phyloP scores from a whole-genome alignment of 2,888 invertebrate species.

The Buathra laborator region DNA sequence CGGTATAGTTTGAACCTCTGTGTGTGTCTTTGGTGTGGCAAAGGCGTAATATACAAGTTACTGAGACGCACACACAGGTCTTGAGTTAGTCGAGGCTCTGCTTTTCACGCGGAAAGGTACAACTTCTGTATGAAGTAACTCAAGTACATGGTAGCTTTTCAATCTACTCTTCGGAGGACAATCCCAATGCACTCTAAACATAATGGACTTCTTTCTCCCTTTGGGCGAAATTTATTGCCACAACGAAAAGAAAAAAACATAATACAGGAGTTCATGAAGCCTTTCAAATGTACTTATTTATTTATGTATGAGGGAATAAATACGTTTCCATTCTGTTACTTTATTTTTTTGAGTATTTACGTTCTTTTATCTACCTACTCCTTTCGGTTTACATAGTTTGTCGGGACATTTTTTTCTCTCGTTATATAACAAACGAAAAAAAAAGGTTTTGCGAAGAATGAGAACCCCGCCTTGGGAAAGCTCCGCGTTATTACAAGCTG shows the following conservation, averaged over 20 bases:
- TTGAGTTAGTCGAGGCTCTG: background rate
- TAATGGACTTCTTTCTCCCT: conserved; percentile 45
- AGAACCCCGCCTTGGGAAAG: background rate
- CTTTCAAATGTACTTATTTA: background rate
- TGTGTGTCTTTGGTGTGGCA: background rate
- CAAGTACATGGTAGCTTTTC: conserved; percentile 38
- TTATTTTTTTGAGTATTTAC: too few relatives aligned
- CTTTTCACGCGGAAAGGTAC: conserved; percentile 13
- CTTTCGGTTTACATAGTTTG: background rate
- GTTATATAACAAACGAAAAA: too few relatives aligned
- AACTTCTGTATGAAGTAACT: background rate
- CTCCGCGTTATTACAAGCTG: conserved; percentile 8
- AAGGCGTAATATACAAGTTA: background rate
- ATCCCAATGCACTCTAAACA: conserved; percentile 55
- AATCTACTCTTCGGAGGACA: conserved; percentile 36
- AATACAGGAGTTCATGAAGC: background rate
- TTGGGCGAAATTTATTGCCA: background rate
- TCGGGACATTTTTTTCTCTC: too few relatives aligned
- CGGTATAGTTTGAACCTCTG: background rate
- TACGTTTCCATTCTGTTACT: too few relatives aligned
- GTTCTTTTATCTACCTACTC: background rate
- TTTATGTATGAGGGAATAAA: too few relatives aligned
- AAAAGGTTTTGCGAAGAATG: background rate
- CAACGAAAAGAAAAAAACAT: background rate
- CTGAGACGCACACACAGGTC: conserved; percentile 11